A percentile compares a stretch with the other conserved stretches of the same genome.
Conservation (phyloP, 2,888 invertebrate species). For the Callyntrura sp. region DNA sequence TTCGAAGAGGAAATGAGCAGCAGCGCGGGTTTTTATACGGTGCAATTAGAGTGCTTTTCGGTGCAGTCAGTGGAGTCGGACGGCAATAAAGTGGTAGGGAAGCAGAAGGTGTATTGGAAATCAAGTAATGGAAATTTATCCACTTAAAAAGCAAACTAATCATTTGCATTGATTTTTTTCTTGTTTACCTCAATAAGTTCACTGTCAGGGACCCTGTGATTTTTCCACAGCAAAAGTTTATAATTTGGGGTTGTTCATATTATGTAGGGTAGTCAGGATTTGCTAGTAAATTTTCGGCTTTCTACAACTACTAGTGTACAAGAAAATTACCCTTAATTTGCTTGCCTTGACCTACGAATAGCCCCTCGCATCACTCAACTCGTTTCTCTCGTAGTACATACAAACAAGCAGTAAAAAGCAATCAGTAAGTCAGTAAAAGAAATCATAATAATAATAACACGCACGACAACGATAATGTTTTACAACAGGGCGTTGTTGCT, state of each 20-base stretch:
- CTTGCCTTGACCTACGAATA: too few relatives aligned
- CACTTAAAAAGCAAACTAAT: too few relatives aligned
- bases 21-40: background rate
- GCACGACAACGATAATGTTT: slow-evolving; percentile 28
- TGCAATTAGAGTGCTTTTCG: background rate
- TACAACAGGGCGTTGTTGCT: slow-evolving; percentile 21
- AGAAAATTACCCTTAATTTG: too few relatives aligned
- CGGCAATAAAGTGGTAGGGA: too few relatives aligned
- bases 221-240: background rate
- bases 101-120: too few relatives aligned
- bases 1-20: background rate
- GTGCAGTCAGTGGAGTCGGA: background rate
- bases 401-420: slow-evolving; percentile 14
- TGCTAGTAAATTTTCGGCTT: background rate
- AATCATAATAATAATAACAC: background rate
- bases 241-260: background rate
- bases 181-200: too few relatives aligned
- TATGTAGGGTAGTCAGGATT: background rate
- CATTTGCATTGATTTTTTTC: too few relatives aligned
- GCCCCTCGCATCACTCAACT: background rate
- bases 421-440: background rate
- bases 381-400: background rate
- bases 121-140: too few relatives aligned
- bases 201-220: too few relatives aligned
- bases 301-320: background rate